Conservation (phyloP, 2,113 vertebrate genomes). For the Oceanodroma tethys region DNA sequence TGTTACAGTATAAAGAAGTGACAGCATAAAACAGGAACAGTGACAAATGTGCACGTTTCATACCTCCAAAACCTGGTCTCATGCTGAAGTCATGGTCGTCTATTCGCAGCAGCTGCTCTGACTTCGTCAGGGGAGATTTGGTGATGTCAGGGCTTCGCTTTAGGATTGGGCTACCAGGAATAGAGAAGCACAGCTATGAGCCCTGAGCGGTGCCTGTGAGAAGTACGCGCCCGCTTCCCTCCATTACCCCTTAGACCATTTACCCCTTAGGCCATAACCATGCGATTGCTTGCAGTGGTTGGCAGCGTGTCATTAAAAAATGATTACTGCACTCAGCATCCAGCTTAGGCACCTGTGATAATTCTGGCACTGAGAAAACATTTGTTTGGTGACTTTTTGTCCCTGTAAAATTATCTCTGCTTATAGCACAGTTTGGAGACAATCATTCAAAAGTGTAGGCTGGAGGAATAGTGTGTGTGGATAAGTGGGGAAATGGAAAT, state of each 20-base stretch:
- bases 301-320: neutral
- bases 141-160: constrained; percentile 95
- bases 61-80: constrained; percentile 98
- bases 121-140: constrained; percentile 91
- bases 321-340: neutral
- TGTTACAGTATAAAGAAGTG: neutral
- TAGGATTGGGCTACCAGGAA: constrained; percentile 80
- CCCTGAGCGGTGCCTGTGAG: neutral
- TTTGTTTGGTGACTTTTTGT: neutral
- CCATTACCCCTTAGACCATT: neutral
- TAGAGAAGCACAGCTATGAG: neutral
- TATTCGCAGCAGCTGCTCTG: constrained; percentile 95
- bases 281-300: neutral
- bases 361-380: neutral
- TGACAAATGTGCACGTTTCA: neutral
- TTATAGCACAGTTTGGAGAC: neutral
- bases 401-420: neutral
- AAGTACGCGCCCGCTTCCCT: accelerated
- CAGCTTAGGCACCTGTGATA: neutral
- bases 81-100: constrained; percentile 98
- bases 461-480: neutral
- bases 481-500: neutral
- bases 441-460: neutral
- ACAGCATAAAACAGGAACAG: neutral
- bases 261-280: neutral